phyloP scores from a whole-genome alignment of 2,888 invertebrate genomes.

The Pollenia amentaria region DNA sequence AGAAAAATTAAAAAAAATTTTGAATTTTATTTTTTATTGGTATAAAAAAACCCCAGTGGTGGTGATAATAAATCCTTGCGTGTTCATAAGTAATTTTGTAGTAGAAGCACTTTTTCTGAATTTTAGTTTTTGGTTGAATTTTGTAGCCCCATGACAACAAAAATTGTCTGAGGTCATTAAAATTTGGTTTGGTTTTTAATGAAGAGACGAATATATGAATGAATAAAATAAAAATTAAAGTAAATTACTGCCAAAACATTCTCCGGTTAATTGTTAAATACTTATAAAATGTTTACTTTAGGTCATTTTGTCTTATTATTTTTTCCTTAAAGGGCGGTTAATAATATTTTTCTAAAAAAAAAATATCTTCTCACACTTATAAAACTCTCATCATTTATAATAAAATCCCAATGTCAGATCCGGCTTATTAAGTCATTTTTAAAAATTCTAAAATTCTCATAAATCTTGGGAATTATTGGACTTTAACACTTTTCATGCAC shows the following conservation, averaged over 20 bases:
- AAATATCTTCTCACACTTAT: slow-evolving; percentile 45
- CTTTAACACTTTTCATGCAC: too few species aligned
- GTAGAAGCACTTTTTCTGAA: too few species aligned
- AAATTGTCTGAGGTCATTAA: slow-evolving; percentile 65
- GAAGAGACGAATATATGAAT: not conserved
- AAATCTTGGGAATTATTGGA: not conserved
- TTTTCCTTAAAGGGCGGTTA: slow-evolving; percentile 5
- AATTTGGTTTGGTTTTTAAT: slow-evolving; percentile 29
- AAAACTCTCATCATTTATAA: slow-evolving; percentile 28
- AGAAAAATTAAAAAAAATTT: not conserved
- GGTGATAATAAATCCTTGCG: slow-evolving; percentile 58
- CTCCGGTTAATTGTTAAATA: not conserved
- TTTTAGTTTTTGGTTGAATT: slow-evolving; percentile 13
- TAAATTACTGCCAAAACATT: slow-evolving; percentile 26
- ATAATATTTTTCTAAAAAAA: not conserved
- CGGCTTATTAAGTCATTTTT: slow-evolving; percentile 31
- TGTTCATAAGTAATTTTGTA: slow-evolving; percentile 60
- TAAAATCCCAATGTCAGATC: not conserved
- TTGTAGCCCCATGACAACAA: slow-evolving; percentile 37
- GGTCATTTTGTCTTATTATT: not conserved
- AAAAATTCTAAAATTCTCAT: slow-evolving; percentile 9
- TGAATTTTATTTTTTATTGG: not conserved
- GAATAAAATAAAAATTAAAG: not conserved
- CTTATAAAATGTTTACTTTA: slow-evolving; percentile 7
- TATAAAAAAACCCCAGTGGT: slow-evolving; percentile 26